Evolutionary conservation across 1,140 invertebrate genomes (phyloP), one percentile per base, ranked within the genome.

Genomic region (Tetramorium alpestre): DNA sequence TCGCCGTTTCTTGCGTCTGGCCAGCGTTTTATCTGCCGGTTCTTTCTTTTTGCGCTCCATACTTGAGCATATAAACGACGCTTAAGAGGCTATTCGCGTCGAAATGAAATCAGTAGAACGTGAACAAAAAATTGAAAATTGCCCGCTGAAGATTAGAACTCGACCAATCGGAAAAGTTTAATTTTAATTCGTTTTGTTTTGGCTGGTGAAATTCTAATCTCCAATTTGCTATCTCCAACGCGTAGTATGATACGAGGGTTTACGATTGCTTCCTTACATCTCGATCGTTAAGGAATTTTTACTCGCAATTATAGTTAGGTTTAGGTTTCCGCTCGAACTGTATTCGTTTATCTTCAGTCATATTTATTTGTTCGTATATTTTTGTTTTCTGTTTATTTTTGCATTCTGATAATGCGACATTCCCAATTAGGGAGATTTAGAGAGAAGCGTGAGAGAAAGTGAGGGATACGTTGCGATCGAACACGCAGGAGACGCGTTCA

Each of bases 1-100:
- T 78, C 76, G 75, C 41, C 18, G 41, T 51, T 77, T 77, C 75
- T 54, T 58, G 58, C 18, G 28, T 65, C 44, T 49, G 28, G 11
- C 25, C 25, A 28, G 58, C 60, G 28, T n/a, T 67, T 80, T 51
- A 51, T 80, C 60, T 33, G 38, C 28, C n/a, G 28, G 44, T 8
- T 49, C 44, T 28, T 44, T 54, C 51, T 54, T 54, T 54, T n/a
- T n/a, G 2, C 2, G 7, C 25, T 28, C 28, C 76, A 65, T 16
- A 47, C 7, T 33, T 28, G 56, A 47, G 44, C 76, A 22, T 51
- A 67, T 65, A 65, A 64, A 49, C 38, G 28, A 47, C n/a, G 25
- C 44, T 49, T 41, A 25, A 56, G 22, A n/a, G 65, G 60, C 28
- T 67, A 49, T 80, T 80, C 33, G 33, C 22, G 38, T 16, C 60